These are phyloP conservation scores for Oxycera nigricornis DNA, from an alignment of 2,888 invertebrate genomes.

Conservation along the genomic window DNA sequence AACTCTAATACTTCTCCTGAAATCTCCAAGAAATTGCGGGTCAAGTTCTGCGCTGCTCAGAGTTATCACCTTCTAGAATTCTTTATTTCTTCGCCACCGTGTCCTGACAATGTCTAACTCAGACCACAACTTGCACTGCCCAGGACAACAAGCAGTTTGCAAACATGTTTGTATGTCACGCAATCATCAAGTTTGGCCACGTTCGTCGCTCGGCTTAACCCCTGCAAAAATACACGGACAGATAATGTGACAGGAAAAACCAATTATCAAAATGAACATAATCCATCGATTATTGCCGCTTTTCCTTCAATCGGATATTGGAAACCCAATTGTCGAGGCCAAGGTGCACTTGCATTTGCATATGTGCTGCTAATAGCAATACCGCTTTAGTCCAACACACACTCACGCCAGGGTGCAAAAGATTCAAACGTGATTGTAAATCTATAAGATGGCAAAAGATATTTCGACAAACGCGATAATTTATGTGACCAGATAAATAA, in stretches of 20 bases:
- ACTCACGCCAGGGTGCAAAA: not conserved
- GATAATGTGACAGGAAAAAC: constrained; percentile 7
- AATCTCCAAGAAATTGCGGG: too few relatives aligned
- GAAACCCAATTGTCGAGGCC: not conserved
- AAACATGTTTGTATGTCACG: too few relatives aligned
- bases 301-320: not conserved
- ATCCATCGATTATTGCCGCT: not conserved
- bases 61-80: too few relatives aligned
- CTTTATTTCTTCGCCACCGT: too few relatives aligned
- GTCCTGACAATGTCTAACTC: too few relatives aligned
- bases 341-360: constrained; percentile 10
- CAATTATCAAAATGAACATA: constrained; percentile 12
- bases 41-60: too few relatives aligned
- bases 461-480: constrained; percentile 40
- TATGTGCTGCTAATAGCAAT: not conserved
- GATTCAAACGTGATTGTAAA: constrained; percentile 15
- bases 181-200: not conserved
- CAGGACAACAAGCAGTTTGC: too few relatives aligned
- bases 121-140: too few relatives aligned
- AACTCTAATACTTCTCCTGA: too few relatives aligned
- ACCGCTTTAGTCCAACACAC: not conserved
- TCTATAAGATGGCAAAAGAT: constrained; percentile 36
- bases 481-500: constrained; percentile 41
- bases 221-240: not conserved
- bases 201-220: not conserved